Base-by-base conservation (phyloP, 2,888 invertebrate species). In the Clusia tigrina region DNA sequence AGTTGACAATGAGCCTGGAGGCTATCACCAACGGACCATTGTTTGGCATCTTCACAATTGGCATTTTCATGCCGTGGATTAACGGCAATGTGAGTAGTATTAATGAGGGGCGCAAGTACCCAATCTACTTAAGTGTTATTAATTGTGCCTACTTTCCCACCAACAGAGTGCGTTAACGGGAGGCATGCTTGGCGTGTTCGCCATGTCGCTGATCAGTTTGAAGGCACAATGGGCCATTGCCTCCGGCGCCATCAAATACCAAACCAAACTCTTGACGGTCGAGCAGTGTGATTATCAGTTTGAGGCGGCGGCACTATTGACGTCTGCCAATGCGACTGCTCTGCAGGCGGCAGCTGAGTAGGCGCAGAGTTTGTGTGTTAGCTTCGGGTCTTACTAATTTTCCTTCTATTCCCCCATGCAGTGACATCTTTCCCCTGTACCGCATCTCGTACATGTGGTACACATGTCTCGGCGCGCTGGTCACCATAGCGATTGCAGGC, bases 391-490 rank as follows among this genome's bases (percentile, higher is more conserved):
- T n/a, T n/a, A n/a, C n/a, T n/a, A n/a, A n/a, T n/a, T n/a, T n/a
- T n/a, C n/a, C n/a, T 17, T 57, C 18, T 18, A 48, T n/a, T n/a
- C n/a, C n/a, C n/a, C n/a, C n/a, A n/a, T 71, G 22, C 32, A 84
- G 83, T 38, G 76, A 78, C 17, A 72, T 83, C 46, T 80, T 83
- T 69, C 79, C 82, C 0, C 64, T 92, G 2, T 89, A 90, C 63
- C 89, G 90, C 51, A 86, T 93, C 10, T 92, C 92, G 0, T 93
- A 93, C 78, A 87, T 93, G 85, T 93, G 92, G 92, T 92, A 91
- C 73, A 91, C 92, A 0, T 80, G 89, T 2, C 78, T 88, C 18
- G 90, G 89, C 12, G 84, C 86, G 3, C 62, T 85, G 1, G 85
- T 89, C 3, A 87, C 89, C 18, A 86, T 88, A 63, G 73, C 83